Conservation (phyloP, 2,113 vertebrate genomes). For the Chaetops frenatus region DNA sequence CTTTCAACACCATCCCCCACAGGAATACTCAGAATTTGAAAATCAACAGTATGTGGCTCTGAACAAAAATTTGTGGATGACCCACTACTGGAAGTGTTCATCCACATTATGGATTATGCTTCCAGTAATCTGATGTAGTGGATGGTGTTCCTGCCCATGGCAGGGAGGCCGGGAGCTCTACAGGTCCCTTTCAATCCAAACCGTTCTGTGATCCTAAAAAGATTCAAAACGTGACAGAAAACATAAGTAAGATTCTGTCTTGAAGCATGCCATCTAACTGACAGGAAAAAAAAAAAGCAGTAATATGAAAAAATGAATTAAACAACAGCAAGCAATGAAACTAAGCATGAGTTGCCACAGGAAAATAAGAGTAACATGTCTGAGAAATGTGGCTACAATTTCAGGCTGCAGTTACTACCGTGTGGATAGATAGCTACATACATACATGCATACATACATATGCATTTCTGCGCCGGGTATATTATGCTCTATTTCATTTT, state of each 20-base stretch:
- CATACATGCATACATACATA: not conserved
- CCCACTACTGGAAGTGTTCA: too few species aligned
- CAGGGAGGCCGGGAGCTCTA: not conserved
- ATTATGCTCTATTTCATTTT: not conserved
- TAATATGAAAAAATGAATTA: not conserved
- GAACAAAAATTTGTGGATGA: not conserved
- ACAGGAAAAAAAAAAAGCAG: not conserved
- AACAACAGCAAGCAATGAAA: not conserved
- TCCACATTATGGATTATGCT: not conserved
- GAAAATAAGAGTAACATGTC: not conserved
- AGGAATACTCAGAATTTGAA: not conserved
- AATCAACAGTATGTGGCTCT: not conserved
- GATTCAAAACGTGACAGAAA: not conserved
- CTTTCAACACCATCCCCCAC: not conserved
- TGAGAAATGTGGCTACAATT: not conserved
- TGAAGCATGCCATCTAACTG: not conserved
- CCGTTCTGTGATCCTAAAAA: not conserved
- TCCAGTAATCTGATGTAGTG: not conserved
- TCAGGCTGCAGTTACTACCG: not conserved
- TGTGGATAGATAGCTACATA: not conserved
- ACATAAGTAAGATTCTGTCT: not conserved
- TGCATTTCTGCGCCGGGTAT: not conserved
- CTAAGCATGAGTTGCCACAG: accelerated
- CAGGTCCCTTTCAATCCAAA: not conserved
- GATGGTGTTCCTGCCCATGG: accelerated